Base-by-base conservation (phyloP, 2,797 vertebrate species). In the Pitangus sulphuratus region DNA sequence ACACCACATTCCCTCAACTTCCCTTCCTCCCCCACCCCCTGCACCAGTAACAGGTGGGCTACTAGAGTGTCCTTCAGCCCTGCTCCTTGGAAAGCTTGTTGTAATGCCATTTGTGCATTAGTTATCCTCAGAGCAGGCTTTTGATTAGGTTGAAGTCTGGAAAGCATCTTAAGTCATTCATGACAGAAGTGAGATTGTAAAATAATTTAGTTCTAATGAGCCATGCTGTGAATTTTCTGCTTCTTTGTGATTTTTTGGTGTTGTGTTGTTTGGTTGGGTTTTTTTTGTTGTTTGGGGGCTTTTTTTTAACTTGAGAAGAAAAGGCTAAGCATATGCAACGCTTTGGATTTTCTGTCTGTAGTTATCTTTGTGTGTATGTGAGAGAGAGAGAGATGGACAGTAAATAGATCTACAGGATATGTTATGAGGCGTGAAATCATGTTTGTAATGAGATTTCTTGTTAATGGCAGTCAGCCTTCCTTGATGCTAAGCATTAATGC, bases 381-480 rank as follows among this genome's bases (percentile, higher is more conserved):
- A 26, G 33, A 61, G 44, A 76, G 78, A 53, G 45, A 54, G 60
- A 92, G 81, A 57, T 84, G 58, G 92, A 85, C 86, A 85, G 76
- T 87, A 91, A 72, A 85, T 54, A 81, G 89, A 89, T 87, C 57
- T 81, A 69, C 1, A 0, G 48, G 74, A 48, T 92, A 88, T 82
- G 91, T 94, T 96, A 79, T 78, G 90, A 97, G 84, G 89, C 37
- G 6, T 95, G 93, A 97, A 97, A 97, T 94, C 82, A 57, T 89
- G 82, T 95, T 89, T 94, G 88, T 91, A 96, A 93, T 93, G 93
- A 95, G 88, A 92, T 90, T 94, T 94, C 84, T 90, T 96, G 81
- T 95, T 95, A 96, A 94, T 79, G 83, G 82, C 88, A 94, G 88
- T 51, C 80, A 84, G 81, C 78, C 71, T 94, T 92, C 89, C 94